Conservation (phyloP, 2,888 invertebrate species). For the Encarsia formosa region DNA sequence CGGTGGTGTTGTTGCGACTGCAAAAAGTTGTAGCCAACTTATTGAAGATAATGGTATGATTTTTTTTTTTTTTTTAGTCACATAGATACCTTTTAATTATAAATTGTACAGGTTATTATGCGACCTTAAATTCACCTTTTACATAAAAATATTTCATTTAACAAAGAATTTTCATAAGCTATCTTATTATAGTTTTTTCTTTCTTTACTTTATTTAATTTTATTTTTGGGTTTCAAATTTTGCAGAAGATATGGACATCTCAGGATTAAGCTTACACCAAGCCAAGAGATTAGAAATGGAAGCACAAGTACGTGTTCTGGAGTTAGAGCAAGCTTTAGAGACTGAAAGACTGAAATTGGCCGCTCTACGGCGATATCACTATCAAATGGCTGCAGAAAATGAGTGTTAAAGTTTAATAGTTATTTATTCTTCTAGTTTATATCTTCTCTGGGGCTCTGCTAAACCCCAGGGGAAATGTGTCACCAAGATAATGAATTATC, state of each 20-base stretch:
- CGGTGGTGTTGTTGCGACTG: slow-evolving; percentile 88
- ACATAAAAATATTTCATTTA: too few species aligned
- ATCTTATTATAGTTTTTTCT: neutral
- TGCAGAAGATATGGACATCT: slow-evolving; percentile 84
- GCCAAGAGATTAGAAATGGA: slow-evolving; percentile 97
- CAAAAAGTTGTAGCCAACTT: slow-evolving; percentile 81
- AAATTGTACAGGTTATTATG: too few species aligned
- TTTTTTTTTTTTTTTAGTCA: neutral
- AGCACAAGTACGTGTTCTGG: slow-evolving; percentile 89
- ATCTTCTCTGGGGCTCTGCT: too few species aligned
- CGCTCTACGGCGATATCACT: slow-evolving; percentile 86
- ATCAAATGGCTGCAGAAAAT: slow-evolving; percentile 71
- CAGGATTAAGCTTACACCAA: slow-evolving; percentile 85
- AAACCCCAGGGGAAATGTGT: too few species aligned
- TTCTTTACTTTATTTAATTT: too few species aligned
- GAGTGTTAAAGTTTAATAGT: slow-evolving; percentile 19
- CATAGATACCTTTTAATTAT: neutral
- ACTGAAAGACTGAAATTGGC: slow-evolving; percentile 82
- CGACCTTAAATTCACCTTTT: too few species aligned
- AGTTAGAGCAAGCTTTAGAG: slow-evolving; percentile 86
- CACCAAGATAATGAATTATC: too few species aligned
- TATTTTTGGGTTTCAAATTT: slow-evolving; percentile 13
- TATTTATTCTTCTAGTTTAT: too few species aligned
- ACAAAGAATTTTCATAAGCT: too few species aligned
- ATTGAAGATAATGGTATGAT: slow-evolving; percentile 73